phyloP scores from a whole-genome alignment of 2,113 vertebrate genomes.

The Sorex araneus region DNA sequence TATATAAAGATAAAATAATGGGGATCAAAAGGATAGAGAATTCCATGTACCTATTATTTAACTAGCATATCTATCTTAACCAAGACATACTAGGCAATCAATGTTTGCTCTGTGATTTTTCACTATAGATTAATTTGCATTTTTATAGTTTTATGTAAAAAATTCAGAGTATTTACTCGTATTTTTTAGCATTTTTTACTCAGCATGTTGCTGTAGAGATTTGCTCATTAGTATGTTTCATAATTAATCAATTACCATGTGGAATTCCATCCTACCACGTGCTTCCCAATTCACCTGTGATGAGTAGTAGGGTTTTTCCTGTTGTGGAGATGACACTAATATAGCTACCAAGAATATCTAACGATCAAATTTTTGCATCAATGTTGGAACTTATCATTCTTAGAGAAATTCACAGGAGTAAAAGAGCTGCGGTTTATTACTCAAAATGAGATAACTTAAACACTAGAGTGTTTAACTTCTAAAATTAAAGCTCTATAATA shows the following conservation, averaged over 20 bases:
- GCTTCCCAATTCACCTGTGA: neutral
- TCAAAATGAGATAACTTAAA: no score
- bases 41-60: neutral
- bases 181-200: neutral
- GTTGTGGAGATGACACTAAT: neutral
- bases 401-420: neutral
- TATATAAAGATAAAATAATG: neutral
- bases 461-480: neutral
- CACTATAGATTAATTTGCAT: no score
- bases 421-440: neutral
- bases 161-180: neutral
- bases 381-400: neutral
- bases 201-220: neutral
- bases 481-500: neutral
- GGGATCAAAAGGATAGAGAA: neutral
- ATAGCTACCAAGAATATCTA: neutral
- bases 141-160: no score
- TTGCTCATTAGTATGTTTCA: neutral
- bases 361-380: neutral
- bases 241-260: neutral
- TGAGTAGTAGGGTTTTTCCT: neutral
- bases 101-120: no score
- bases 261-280: neutral
- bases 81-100: no score
- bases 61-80: neutral